Evolutionary conservation across 2,797 vertebrate species (phyloP).

Genomic region (Pygocentrus nattereri): DNA sequence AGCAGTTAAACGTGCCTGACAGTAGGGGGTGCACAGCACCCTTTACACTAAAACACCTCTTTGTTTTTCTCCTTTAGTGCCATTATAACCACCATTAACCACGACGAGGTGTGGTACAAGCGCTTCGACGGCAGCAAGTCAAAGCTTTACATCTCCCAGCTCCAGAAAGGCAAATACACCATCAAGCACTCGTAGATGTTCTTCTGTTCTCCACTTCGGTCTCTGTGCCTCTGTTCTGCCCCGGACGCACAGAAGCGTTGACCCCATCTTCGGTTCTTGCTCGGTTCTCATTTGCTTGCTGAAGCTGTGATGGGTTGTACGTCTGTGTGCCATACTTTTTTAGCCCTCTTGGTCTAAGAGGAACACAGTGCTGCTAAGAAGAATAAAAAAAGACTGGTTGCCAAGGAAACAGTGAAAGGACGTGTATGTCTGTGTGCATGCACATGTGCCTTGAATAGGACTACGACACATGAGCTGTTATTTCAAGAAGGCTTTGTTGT

Average conservation of each 20-base stretch:
- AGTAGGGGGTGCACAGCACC: not conserved
- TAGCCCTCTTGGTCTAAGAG: not conserved
- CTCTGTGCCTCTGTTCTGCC: not conserved
- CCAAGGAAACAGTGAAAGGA: not conserved
- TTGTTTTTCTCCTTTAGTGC: slow-evolving; percentile 77
- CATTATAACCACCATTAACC: slow-evolving; percentile 97
- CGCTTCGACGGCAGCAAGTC: slow-evolving; percentile 97
- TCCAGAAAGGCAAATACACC: slow-evolving; percentile 99
- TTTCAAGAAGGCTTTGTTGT: not conserved
- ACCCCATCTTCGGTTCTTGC: not conserved
- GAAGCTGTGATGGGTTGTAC: not conserved
- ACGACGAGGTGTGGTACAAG: slow-evolving; percentile 99
- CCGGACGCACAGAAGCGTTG: not conserved
- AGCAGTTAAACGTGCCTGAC: not conserved
- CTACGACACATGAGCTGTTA: not conserved
- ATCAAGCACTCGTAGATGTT: slow-evolving; percentile 84
- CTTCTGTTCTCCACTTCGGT: not conserved
- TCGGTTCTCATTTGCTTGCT: not conserved
- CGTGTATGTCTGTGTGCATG: not conserved
- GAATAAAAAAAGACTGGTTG: not conserved
- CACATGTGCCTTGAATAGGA: not conserved
- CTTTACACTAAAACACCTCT: not conserved
- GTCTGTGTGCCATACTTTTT: slow-evolving; percentile 2
- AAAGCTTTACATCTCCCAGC: slow-evolving; percentile 97
- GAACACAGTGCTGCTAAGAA: slow-evolving; percentile 12